Percentiles rank a stretch among this genome's conserved stretches.
Conservation (phyloP, 2,113 vertebrate species). For the Gorsachius goisagi region DNA sequence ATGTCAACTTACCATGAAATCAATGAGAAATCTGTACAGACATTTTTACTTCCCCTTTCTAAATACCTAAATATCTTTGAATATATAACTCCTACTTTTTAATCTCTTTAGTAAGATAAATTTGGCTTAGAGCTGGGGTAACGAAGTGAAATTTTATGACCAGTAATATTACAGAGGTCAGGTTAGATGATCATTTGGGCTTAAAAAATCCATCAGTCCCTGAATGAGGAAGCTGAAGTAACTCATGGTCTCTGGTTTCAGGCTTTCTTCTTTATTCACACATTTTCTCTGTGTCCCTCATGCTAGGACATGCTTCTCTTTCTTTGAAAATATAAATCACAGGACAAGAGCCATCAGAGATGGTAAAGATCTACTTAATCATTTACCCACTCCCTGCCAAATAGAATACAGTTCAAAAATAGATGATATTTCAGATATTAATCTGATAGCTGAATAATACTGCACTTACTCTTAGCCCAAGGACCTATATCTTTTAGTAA, state of each 20-base stretch:
- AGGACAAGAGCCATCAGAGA: background rate
- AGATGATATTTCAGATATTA: slow-evolving; percentile 27
- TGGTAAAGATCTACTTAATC: slow-evolving; percentile 36
- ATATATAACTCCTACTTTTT: background rate
- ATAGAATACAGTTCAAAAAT: background rate
- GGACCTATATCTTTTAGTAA: slow-evolving; percentile 3
- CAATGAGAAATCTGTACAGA: background rate
- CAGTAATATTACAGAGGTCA: slow-evolving; percentile 22
- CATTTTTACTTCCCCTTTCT: background rate
- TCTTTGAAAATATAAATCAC: slow-evolving; percentile 1
- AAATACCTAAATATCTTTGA: background rate
- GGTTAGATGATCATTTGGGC: background rate
- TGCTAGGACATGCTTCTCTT: background rate
- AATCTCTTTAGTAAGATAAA: background rate
- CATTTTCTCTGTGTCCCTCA: background rate
- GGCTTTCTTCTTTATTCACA: background rate
- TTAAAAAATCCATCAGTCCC: slow-evolving; percentile 1
- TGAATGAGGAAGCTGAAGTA: background rate
- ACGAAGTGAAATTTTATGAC: background rate
- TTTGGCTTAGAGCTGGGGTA: background rate
- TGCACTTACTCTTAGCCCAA: background rate
- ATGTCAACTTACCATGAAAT: background rate
- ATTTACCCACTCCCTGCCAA: background rate
- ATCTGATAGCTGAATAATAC: slow-evolving; percentile 7
- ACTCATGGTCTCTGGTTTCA: background rate